Percentiles rank a stretch among this genome's conserved stretches.
These are phyloP conservation scores for Blennius ocellaris DNA, from an alignment of 2,113 vertebrate genomes.

Conservation along the genomic window DNA sequence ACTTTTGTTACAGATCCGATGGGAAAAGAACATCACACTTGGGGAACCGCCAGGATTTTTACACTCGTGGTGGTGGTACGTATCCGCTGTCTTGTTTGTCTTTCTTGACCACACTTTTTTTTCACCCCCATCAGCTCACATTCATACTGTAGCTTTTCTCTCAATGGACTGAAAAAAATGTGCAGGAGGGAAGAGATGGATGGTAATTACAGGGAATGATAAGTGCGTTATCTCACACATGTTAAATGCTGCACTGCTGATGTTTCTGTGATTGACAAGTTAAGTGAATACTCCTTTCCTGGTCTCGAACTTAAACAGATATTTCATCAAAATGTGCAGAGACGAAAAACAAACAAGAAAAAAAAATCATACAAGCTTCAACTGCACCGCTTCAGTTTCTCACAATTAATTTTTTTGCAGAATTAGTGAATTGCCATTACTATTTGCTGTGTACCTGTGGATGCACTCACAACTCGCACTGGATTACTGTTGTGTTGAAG, in stretches of 20 bases:
- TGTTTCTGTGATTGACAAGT: constrained; percentile 62
- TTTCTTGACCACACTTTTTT: constrained; percentile 28
- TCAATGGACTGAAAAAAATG: constrained; percentile 56
- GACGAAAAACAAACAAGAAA: too few relatives aligned
- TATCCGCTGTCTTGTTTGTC: constrained; percentile 41
- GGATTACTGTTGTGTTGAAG: neutral
- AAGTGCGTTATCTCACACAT: constrained; percentile 67
- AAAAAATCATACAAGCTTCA: too few relatives aligned
- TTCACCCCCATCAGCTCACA: constrained; percentile 38
- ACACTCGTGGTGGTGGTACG: constrained; percentile 86
- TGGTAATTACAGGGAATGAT: constrained; percentile 73
- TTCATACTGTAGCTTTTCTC: constrained; percentile 44
- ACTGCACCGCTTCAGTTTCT: neutral
- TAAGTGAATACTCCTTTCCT: constrained; percentile 23
- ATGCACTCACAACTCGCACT: neutral
- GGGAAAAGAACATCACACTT: constrained; percentile 86
- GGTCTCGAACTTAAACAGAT: constrained; percentile 48
- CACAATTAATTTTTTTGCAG: neutral
- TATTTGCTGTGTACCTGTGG: neutral
- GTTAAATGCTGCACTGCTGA: constrained; percentile 52
- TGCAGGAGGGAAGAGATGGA: constrained; percentile 52
- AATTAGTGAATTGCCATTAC: neutral
- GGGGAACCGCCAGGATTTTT: constrained; percentile 85
- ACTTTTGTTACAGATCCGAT: constrained; percentile 78
- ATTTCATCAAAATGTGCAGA: constrained; percentile 12